Conservation (phyloP, 2,888 invertebrate species). For the Melieria crassipennis region DNA sequence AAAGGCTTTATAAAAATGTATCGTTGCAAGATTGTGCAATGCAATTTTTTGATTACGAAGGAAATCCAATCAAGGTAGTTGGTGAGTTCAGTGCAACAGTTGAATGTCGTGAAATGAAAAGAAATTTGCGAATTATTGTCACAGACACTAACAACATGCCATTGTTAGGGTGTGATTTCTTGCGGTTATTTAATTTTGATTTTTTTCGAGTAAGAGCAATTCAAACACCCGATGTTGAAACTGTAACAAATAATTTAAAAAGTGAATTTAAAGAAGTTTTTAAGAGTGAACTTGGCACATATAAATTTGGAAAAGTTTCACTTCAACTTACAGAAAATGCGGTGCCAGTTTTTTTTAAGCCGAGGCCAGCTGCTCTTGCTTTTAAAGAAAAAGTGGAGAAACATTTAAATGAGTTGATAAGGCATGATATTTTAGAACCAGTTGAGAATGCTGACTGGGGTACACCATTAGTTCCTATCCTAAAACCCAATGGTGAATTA, state of each 20-base stretch:
- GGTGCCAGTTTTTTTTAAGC: slow-evolving; percentile 22
- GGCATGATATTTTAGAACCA: slow-evolving; percentile 24
- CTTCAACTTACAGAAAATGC: slow-evolving; percentile 17
- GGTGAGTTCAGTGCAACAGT: slow-evolving; percentile 30
- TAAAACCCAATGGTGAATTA: slow-evolving; percentile 31
- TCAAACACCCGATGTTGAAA: not conserved
- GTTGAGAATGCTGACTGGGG: slow-evolving; percentile 38
- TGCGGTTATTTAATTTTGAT: slow-evolving; percentile 12
- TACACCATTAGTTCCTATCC: slow-evolving; percentile 26
- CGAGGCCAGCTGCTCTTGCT: slow-evolving; percentile 20
- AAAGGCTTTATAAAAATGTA: slow-evolving; percentile 14
- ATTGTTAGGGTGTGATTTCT: slow-evolving; percentile 2
- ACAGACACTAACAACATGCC: slow-evolving; percentile 5
- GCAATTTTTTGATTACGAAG: not conserved
- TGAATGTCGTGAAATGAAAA: not conserved
- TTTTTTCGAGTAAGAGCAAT: slow-evolving; percentile 22
- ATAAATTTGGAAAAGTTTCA: slow-evolving; percentile 18
- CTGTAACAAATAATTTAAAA: slow-evolving; percentile 24
- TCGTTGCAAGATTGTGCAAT: slow-evolving; percentile 18
- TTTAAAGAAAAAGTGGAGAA: slow-evolving; percentile 18
- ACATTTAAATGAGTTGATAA: slow-evolving; percentile 14
- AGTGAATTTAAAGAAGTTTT: slow-evolving; percentile 27
- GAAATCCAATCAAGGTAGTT: slow-evolving; percentile 14
- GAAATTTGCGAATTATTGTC: slow-evolving; percentile 5
- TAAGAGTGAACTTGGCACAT: slow-evolving; percentile 16